Evolutionary conservation across 2,113 vertebrate genomes (phyloP), one percentile per base, ranked within the genome.

Genomic region (Talpa occidentalis): DNA sequence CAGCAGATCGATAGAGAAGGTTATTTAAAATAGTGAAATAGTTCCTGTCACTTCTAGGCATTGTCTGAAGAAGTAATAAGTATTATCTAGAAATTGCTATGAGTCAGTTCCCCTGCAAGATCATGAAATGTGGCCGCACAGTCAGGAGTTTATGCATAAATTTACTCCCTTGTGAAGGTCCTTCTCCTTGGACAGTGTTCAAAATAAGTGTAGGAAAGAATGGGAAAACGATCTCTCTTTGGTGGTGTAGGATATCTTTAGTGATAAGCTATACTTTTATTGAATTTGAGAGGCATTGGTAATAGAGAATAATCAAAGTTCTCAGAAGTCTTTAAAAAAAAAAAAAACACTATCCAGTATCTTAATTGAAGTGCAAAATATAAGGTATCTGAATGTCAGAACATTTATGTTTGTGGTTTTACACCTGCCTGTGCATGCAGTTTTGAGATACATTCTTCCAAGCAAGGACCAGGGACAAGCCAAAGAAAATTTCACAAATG

Each of bases 11-110:
- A 86, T 96, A 94, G 94, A 90, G 91, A 97, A 97, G 59, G 97
- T 96, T 97, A 96, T 96, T 97, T 95, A 96, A 97, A 97, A 98
- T 66, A 92, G 64, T 88, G 69, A 93, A 66, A 93, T 94, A 0
- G 0, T 64, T 84, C 94, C 94, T 96, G 86, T 83, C 94, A 94
- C 66, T 79, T 94, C 76, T 94, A 84, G 67, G 77, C 64, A 32
- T 76, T 72, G 47, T 94, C 97, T 94, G 49, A 97, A 88, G 73
- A 96, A 83, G 69, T 94, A 97, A 91, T 98, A 96, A 97, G 90
- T 94, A 96, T 98, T 97, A 74, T 78, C 60, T 85, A 69, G 95
- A 96, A 95, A 91, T 88, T 72, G 40, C 95, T 96, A 77, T 93
- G 94, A 88, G 88, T 76, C 95, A 72, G 95, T 94, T 94, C 59